Percentiles rank a stretch among this genome's conserved stretches.
phyloP scores from a whole-genome alignment of 2,113 vertebrate species.

The Aldabrachelys gigantea region DNA sequence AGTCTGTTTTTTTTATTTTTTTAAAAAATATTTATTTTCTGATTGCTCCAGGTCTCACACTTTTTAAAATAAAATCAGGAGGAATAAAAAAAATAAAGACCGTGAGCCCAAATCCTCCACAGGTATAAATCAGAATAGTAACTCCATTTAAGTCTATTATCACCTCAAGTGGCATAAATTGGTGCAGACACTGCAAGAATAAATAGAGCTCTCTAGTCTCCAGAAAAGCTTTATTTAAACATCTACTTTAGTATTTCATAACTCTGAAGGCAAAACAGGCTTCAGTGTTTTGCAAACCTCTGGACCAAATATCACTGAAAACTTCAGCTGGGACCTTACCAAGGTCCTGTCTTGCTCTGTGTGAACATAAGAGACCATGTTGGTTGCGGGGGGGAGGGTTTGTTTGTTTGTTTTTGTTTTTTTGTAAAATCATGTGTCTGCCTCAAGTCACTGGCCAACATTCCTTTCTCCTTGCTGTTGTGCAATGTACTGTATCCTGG shows the following conservation, averaged over 20 bases:
- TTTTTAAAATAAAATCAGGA: neutral
- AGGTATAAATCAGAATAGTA: neutral
- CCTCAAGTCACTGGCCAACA: neutral
- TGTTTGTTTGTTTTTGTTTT: neutral
- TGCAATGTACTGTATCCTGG: neutral
- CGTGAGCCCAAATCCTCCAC: neutral
- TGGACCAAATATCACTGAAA: neutral
- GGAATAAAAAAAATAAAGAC: neutral
- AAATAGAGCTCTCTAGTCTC: neutral
- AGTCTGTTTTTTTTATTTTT: neutral
- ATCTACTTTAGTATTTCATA: neutral
- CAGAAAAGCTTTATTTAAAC: neutral
- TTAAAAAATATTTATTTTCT: neutral
- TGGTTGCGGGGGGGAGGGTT: neutral
- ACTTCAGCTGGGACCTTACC: neutral
- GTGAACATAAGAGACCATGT: neutral
- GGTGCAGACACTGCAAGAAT: neutral
- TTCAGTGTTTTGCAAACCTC: neutral
- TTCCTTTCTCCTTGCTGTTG: neutral
- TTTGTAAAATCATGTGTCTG: neutral
- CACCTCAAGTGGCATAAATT: too few relatives aligned
- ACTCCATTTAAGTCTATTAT: neutral
- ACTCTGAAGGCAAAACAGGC: neutral
- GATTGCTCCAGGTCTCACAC: neutral
- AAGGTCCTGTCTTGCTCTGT: fast-evolving